Base-by-base conservation (phyloP, 2,888 invertebrate genomes). In the Papilio gigon region DNA sequence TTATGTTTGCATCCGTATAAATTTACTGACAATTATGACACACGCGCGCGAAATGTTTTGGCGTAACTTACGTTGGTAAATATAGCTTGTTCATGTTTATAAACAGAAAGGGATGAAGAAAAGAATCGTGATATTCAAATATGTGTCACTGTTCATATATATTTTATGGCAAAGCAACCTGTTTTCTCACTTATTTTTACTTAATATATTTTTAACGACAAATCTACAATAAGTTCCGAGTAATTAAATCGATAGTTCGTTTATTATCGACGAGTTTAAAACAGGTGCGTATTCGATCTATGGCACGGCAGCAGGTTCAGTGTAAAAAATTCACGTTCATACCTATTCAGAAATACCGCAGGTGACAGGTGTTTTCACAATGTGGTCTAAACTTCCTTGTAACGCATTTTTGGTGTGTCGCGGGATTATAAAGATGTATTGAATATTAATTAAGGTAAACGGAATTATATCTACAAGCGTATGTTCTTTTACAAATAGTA, bases 1-100 rank as follows among this genome's bases (percentile, higher is more conserved):
- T 53, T 53, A 60, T 25, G 12, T 25, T 60, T 40, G n/a, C 30
- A 44, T 42, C 61, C 60, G 40, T 37, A n/a, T 40, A 27, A 61
- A 25, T 42, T 22, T 40, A 42, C 14, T 30, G 30, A 27, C 61
- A 40, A 42, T 61, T 27, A 44, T 44, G 20, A 30, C 44, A 61
- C 30, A 30, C 44, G 61, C 30, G 11, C 27, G 44, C 25, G 27
- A 27, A 30, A 44, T 42, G 30, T n/a, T 27, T 61, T 17, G 40
- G 5, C 17, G 9, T 12, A 2, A 14, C n/a, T n/a, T 56, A 61
- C 12, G 14, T 9, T 11, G 37, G n/a, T n/a, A 22, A 22, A n/a
- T 11, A 11, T 47, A 47, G 22, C n/a, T 37, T 37, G 3, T 42
- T 1, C n/a, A n/a, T 61, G 6, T 61, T 25, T n/a, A 9, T 25